phyloP scores from a whole-genome alignment of 2,888 invertebrate species.

The Polietes domitor region DNA sequence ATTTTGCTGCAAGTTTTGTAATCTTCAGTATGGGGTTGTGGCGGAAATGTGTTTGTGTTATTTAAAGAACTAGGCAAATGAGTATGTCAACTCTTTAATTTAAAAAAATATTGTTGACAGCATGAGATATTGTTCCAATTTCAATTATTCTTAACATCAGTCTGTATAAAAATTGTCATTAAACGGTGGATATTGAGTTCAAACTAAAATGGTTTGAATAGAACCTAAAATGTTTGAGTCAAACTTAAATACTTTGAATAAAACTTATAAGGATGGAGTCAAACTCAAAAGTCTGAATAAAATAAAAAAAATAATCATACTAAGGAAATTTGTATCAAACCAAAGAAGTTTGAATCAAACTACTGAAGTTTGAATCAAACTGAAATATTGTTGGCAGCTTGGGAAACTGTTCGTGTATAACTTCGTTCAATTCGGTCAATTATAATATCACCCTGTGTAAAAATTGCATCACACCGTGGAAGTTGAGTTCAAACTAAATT shows the following conservation, averaged over 20 bases:
- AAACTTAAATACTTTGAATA: not conserved
- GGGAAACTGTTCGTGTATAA: too few relatives aligned
- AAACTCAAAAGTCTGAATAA: not conserved
- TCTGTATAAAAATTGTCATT: too few relatives aligned
- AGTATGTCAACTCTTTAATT: too few relatives aligned
- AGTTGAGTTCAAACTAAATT: not conserved
- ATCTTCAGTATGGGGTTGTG: too few relatives aligned
- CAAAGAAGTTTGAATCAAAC: not conserved
- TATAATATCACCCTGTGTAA: too few relatives aligned
- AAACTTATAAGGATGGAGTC: not conserved
- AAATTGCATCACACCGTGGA: not conserved
- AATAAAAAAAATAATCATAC: not conserved
- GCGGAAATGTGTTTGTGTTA: too few relatives aligned
- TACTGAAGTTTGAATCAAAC: not conserved
- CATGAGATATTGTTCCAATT: too few relatives aligned
- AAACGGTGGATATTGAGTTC: too few relatives aligned
- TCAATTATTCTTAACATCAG: too few relatives aligned
- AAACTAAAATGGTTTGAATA: not conserved
- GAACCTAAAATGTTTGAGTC: not conserved
- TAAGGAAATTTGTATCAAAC: not conserved
- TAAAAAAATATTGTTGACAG: too few relatives aligned
- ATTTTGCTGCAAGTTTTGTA: not conserved
- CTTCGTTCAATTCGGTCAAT: too few relatives aligned
- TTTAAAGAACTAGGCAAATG: too few relatives aligned
- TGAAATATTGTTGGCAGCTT: not conserved